Conservation (phyloP, 2,888 invertebrate species). For the Hydroisotoma schaefferi region DNA sequence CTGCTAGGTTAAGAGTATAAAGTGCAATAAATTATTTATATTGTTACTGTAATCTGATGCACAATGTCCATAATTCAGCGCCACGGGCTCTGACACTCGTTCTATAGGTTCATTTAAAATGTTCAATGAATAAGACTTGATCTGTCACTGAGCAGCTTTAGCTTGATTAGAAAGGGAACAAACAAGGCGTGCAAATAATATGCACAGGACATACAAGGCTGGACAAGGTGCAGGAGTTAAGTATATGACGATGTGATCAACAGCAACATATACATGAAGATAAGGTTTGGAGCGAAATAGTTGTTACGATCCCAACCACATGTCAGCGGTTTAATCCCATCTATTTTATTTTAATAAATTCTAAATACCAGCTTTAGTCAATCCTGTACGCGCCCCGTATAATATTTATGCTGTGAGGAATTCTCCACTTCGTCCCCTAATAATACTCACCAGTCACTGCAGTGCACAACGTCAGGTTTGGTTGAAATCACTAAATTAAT, state of each 20-base stretch:
- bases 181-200: too few relatives aligned
- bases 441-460: too few relatives aligned
- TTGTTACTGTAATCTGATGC: background rate
- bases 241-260: too few relatives aligned
- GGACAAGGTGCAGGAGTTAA: too few relatives aligned
- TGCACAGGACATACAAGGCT: too few relatives aligned
- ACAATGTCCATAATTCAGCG: background rate
- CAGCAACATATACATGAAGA: too few relatives aligned
- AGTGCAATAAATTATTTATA: background rate
- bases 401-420: background rate
- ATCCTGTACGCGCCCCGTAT: too few relatives aligned
- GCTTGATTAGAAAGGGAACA: background rate
- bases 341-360: slow-evolving; percentile 15
- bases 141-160: background rate
- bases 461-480: too few relatives aligned
- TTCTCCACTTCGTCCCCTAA: background rate
- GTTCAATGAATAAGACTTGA: background rate
- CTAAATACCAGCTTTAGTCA: background rate
- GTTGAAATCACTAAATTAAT: too few relatives aligned
- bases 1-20: background rate
- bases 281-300: background rate
- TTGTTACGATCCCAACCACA: slow-evolving; percentile 2
- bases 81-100: background rate
- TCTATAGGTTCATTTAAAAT: background rate
- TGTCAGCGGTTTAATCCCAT: slow-evolving; percentile 14